phyloP scores from a whole-genome alignment of 30 jellyfish, hydroid and myxozoan genomes.

The Hydra vulgaris region DNA sequence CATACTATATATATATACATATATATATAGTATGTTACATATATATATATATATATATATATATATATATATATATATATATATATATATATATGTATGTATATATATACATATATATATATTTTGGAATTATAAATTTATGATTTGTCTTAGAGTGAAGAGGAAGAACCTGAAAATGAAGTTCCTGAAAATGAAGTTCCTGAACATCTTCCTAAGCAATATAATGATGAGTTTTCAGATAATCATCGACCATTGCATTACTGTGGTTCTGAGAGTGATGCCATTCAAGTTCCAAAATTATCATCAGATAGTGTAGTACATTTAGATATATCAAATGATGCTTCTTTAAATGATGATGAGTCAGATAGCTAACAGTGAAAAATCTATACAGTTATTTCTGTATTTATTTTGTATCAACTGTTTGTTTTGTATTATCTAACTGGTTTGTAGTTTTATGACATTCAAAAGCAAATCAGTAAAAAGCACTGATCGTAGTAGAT shows the following conservation, averaged over 20 bases:
- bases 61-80: too few relatives aligned
- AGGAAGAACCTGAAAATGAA: background rate
- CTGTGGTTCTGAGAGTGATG: background rate
- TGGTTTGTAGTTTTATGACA: background rate
- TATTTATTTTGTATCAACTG: background rate
- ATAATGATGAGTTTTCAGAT: background rate
- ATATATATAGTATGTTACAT: too few relatives aligned
- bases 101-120: too few relatives aligned
- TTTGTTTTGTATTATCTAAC: background rate
- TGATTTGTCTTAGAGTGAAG: background rate
- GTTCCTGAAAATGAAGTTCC: background rate
- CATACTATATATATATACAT: too few relatives aligned
- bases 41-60: too few relatives aligned
- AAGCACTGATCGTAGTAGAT: background rate
- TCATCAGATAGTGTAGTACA: background rate
- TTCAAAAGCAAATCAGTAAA: background rate
- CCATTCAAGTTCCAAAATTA: background rate
- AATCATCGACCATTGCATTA: background rate
- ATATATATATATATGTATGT: too few relatives aligned
- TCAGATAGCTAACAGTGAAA: background rate
- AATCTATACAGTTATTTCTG: too few relatives aligned
- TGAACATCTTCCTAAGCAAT: background rate
- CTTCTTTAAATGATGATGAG: background rate
- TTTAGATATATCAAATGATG: background rate
- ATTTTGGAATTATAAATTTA: too few relatives aligned